Conservation (phyloP, 2,888 invertebrate species). For the Hypolimnas misippus region DNA sequence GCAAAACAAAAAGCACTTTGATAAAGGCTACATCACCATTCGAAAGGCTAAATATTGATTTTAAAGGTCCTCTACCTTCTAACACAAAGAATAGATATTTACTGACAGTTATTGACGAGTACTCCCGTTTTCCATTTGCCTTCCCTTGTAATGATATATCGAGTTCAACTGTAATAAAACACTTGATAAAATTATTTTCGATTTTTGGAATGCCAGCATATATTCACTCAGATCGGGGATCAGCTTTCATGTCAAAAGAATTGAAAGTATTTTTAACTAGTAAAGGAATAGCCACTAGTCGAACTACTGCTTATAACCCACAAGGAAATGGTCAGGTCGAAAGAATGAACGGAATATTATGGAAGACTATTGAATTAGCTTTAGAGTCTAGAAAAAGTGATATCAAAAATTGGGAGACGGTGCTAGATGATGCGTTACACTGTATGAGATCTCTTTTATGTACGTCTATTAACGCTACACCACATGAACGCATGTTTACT, state of each 20-base stretch:
- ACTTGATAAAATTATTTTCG: background rate
- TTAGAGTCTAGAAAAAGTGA: background rate
- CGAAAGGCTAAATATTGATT: slow-evolving; percentile 40
- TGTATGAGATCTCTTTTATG: slow-evolving; percentile 7
- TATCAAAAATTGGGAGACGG: slow-evolving; percentile 7
- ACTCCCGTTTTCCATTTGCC: background rate
- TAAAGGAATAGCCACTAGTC: slow-evolving; percentile 25
- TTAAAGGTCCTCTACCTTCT: slow-evolving; percentile 41
- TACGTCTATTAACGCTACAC: too few species aligned
- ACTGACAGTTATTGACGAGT: slow-evolving; percentile 9
- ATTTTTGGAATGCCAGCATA: background rate
- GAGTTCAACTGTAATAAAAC: background rate
- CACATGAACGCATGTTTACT: too few species aligned
- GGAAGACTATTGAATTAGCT: background rate
- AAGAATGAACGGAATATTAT: slow-evolving; percentile 4
- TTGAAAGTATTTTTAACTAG: background rate
- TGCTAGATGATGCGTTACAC: slow-evolving; percentile 2
- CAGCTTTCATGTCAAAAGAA: background rate
- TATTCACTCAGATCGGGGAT: background rate
- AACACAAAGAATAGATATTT: slow-evolving; percentile 35
- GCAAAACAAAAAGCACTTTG: slow-evolving; percentile 23
- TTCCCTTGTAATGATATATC: background rate
- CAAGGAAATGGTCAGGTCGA: slow-evolving; percentile 31
- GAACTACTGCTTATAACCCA: slow-evolving; percentile 35
- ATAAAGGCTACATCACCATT: slow-evolving; percentile 38